phyloP scores from a whole-genome alignment of 2,113 vertebrate genomes.

The Vombatus ursinus region DNA sequence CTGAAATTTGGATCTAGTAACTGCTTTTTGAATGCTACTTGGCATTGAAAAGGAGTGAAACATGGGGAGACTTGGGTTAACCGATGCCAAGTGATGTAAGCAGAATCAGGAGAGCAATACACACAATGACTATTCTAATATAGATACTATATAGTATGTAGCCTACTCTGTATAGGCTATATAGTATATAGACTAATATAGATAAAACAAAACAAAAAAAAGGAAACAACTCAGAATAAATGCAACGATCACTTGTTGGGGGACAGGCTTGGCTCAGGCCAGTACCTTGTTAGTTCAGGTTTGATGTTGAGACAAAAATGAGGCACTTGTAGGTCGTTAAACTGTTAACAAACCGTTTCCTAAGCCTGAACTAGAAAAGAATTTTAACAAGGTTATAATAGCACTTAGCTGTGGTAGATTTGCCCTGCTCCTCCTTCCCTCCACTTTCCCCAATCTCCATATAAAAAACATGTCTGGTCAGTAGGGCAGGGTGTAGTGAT shows the following conservation, averaged over 20 bases:
- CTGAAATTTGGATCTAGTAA: background rate
- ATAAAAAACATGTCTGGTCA: background rate
- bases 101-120: background rate
- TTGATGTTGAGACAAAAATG: background rate
- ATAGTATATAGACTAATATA: no score
- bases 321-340: background rate
- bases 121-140: no score
- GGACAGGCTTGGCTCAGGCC: background rate
- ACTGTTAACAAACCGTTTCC: background rate
- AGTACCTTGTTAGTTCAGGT: background rate
- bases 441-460: background rate
- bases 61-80: background rate
- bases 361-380: no score
- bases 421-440: background rate
- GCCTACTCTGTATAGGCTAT: no score
- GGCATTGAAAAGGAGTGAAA: background rate
- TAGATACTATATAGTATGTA: no score
- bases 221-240: background rate
- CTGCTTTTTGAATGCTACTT: background rate
- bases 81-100: background rate
- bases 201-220: background rate
- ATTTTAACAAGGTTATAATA: no score
- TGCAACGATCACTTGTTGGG: background rate
- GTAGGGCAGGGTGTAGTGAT: background rate
- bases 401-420: background rate